A percentile compares a stretch with the other conserved stretches of the same genome.
Conservation (phyloP, 2,797 vertebrate genomes). For the Rhinoraja longicauda region DNA sequence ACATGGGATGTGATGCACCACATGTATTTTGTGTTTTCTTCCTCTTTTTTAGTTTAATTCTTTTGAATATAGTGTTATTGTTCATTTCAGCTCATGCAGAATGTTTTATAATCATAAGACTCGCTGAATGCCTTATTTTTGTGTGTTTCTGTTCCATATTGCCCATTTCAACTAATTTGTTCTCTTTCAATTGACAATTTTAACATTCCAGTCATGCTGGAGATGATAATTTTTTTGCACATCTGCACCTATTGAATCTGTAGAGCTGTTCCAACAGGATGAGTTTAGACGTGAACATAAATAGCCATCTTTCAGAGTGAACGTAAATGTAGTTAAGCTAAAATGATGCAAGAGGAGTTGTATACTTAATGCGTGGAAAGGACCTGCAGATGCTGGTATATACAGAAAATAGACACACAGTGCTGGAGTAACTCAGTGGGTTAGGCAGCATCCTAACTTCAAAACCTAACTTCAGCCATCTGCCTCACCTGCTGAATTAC, state of each 20-base stretch:
- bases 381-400: no score
- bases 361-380: not conserved
- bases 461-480: no score
- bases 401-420: no score
- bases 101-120: not conserved
- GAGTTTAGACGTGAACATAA: not conserved
- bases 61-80: not conserved
- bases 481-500: no score
- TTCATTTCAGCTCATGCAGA: conserved; percentile 2
- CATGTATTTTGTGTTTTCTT: conserved; percentile 1
- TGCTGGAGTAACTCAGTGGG: no score
- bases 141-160: not conserved
- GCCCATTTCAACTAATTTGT: not conserved
- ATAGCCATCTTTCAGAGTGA: not conserved
- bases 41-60: not conserved
- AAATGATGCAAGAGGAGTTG: not conserved
- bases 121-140: not conserved
- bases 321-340: not conserved
- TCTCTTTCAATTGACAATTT: not conserved
- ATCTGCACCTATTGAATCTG: not conserved
- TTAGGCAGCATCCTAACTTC: no score
- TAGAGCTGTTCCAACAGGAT: not conserved
- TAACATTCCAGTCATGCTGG: not conserved
- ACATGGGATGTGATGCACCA: conserved; percentile 23
- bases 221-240: not conserved